A percentile compares a stretch with the other conserved stretches of the same genome.
phyloP scores from a whole-genome alignment of 2,888 invertebrate species.

The Meiosimyza platycephala region DNA sequence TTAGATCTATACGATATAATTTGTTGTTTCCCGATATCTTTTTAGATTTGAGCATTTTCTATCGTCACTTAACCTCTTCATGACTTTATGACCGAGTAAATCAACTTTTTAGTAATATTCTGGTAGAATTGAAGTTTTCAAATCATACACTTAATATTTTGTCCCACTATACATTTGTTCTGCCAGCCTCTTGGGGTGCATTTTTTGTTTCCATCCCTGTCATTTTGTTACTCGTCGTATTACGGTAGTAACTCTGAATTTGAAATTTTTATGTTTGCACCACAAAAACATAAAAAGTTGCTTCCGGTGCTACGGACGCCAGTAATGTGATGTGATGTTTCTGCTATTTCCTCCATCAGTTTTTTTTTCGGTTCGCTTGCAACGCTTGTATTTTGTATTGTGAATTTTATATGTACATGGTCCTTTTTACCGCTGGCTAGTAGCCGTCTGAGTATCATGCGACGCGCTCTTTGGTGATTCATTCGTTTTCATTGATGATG shows the following conservation, averaged over 20 bases:
- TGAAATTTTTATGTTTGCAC: conserved; percentile 26
- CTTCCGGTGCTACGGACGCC: conserved; percentile 16
- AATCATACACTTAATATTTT: too few species aligned
- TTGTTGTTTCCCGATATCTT: too few species aligned
- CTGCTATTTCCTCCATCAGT: neutral
- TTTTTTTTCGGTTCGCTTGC: neutral
- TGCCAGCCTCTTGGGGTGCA: conserved; percentile 6
- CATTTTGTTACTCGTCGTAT: too few species aligned
- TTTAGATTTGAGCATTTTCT: too few species aligned
- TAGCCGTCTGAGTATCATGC: too few species aligned
- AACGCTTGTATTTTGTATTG: neutral
- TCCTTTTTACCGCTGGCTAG: neutral
- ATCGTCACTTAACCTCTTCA: too few species aligned
- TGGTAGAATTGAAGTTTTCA: too few species aligned
- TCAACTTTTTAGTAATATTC: too few species aligned
- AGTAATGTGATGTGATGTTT: neutral
- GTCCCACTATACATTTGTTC: neutral
- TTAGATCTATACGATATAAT: too few species aligned
- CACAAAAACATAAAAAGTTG: conserved; percentile 24
- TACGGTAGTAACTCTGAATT: conserved; percentile 2
- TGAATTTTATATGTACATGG: neutral
- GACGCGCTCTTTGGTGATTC: conserved; percentile 31
- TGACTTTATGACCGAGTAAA: too few species aligned
- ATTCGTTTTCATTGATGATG: conserved; percentile 48
- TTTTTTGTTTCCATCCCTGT: neutral